Evolutionary conservation across 1,140 invertebrate species (phyloP).

Genomic region (Hermatobates lingyangjiaoensis): DNA sequence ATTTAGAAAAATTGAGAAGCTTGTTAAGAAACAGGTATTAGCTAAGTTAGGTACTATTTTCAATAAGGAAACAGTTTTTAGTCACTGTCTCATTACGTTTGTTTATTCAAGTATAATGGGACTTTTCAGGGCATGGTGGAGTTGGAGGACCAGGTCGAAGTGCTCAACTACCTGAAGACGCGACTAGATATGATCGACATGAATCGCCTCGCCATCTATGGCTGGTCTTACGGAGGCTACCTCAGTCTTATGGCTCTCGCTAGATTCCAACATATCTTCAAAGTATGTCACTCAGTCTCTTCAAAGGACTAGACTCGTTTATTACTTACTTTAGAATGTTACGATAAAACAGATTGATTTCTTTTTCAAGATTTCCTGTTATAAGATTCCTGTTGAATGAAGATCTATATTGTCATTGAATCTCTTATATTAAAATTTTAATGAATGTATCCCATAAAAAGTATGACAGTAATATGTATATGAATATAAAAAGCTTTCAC

Average conservation of each 20-base stretch:
- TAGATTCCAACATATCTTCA: constrained; percentile 65
- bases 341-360: too few relatives aligned
- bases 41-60: not conserved
- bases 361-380: too few relatives aligned
- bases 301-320: too few relatives aligned
- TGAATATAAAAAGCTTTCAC: too few relatives aligned
- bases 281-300: constrained; percentile 29
- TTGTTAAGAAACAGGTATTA: not conserved
- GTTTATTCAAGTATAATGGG: too few relatives aligned
- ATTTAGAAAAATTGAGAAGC: too few relatives aligned
- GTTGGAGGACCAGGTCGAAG: constrained; percentile 89
- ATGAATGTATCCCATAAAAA: too few relatives aligned
- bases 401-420: too few relatives aligned
- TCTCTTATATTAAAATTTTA: too few relatives aligned
- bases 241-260: constrained; percentile 68
- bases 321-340: too few relatives aligned
- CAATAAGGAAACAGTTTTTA: not conserved
- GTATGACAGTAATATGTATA: too few relatives aligned
- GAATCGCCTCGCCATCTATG: constrained; percentile 80
- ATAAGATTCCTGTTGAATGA: too few relatives aligned
- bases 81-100: constrained; percentile 1
- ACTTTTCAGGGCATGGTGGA: constrained; percentile 70
- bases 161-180: constrained; percentile 60
- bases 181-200: constrained; percentile 79
- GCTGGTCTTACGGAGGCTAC: constrained; percentile 95